Evolutionary conservation across 2,888 invertebrate genomes (phyloP).

Genomic region (Erynnis tages): DNA sequence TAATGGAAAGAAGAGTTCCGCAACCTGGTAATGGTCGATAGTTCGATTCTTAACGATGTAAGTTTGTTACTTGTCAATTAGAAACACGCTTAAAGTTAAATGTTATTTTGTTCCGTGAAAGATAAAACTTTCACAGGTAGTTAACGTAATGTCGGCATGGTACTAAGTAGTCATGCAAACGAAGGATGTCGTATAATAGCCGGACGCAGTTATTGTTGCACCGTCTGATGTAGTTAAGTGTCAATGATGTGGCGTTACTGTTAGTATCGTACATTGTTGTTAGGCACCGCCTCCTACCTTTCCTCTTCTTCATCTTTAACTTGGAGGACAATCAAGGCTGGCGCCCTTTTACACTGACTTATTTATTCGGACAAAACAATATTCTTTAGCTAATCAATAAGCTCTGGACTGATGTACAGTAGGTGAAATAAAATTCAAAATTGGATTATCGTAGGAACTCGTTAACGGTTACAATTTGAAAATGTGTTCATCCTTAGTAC

Average conservation of each 20-base stretch:
- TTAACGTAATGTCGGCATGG: slow-evolving; percentile 19
- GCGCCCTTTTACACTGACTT: no score
- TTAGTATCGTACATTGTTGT: neutral
- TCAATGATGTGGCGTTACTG: slow-evolving; percentile 8
- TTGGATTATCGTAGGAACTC: no score
- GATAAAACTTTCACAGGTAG: slow-evolving; percentile 23
- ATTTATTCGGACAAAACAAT: no score
- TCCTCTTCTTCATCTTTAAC: neutral
- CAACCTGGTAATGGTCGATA: slow-evolving; percentile 32
- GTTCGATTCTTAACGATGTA: slow-evolving; percentile 3
- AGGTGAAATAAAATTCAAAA: no score
- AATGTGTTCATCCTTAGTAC: no score
- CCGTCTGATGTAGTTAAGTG: slow-evolving; percentile 23
- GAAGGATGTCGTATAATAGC: slow-evolving; percentile 44
- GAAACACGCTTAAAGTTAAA: neutral
- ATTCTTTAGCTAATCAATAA: no score
- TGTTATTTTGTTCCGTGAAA: slow-evolving; percentile 5
- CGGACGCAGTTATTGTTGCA: slow-evolving; percentile 41
- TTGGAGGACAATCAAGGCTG: no score
- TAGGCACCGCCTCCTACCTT: neutral
- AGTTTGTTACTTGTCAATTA: slow-evolving; percentile 9
- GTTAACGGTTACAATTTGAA: no score
- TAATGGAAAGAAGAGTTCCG: slow-evolving; percentile 57
- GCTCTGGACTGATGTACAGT: no score
- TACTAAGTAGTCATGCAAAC: slow-evolving; percentile 36